A percentile compares a stretch with the other conserved stretches of the same genome.
Evolutionary conservation across 2,113 vertebrate species (phyloP).

Genomic region (Panthera leo): DNA sequence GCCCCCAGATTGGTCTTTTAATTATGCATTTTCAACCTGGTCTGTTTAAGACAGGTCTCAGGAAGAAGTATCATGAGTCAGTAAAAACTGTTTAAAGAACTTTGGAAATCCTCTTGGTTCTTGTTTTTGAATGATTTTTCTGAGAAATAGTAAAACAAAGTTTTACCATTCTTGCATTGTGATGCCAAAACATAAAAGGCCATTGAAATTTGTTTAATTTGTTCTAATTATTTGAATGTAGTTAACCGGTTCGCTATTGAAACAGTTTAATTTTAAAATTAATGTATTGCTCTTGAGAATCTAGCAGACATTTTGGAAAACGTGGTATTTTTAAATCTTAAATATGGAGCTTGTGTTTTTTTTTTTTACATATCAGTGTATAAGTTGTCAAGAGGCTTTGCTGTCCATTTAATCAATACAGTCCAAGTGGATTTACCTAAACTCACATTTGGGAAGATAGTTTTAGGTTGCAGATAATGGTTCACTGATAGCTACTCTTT

Average conservation of each 20-base stretch:
- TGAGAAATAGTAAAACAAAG: not conserved
- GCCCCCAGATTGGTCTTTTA: not conserved
- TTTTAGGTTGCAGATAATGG: not conserved
- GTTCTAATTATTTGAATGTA: not conserved
- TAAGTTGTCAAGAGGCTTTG: not conserved
- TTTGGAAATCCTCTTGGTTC: not conserved
- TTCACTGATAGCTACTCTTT: not conserved
- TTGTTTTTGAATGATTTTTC: not conserved
- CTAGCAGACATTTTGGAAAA: not conserved
- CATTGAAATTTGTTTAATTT: constrained; percentile 7
- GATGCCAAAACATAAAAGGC: not conserved
- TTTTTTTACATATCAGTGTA: not conserved
- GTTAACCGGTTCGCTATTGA: not conserved
- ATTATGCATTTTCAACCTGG: not conserved
- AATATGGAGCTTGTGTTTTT: not conserved
- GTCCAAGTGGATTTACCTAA: not conserved
- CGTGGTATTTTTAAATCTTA: not conserved
- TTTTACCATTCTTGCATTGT: not conserved
- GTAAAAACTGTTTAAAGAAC: constrained; percentile 18
- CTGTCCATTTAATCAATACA: not conserved
- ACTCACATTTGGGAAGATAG: not conserved
- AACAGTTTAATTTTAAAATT: not conserved
- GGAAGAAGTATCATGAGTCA: not conserved
- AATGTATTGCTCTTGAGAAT: not conserved
- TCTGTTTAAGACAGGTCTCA: not conserved